phyloP scores from a whole-genome alignment of 2,888 invertebrate genomes.

The Idaea aversata region DNA sequence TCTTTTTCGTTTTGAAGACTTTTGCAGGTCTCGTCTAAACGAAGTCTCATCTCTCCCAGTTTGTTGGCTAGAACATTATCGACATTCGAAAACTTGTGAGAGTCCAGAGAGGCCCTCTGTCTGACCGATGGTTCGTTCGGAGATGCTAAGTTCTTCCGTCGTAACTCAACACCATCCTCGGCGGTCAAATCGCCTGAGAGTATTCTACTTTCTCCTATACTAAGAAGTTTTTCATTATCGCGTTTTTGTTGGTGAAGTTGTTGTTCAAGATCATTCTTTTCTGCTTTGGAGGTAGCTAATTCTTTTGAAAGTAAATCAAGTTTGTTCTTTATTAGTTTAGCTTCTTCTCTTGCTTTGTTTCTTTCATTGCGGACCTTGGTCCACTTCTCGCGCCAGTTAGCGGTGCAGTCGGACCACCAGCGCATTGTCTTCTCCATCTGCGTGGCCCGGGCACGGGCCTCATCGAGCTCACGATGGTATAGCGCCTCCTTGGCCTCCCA shows the following conservation, averaged over 20 bases:
- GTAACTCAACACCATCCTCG: conserved; percentile 68
- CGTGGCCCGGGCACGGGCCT: conserved; percentile 94
- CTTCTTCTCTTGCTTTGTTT: conserved; percentile 95
- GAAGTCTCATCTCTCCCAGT: conserved; percentile 59
- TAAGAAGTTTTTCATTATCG: conserved; percentile 89
- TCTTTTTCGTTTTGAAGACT: conserved; percentile 67
- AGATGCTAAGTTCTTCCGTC: conserved; percentile 59
- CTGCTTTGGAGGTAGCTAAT: conserved; percentile 85
- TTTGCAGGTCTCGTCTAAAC: conserved; percentile 65
- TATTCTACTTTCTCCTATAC: conserved; percentile 69
- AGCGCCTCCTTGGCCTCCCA: conserved; percentile 89
- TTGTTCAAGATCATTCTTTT: conserved; percentile 88
- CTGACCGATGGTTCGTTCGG: conserved; percentile 56
- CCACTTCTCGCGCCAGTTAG: conserved; percentile 99
- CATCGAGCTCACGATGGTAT: conserved; percentile 91
- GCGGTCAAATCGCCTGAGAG: conserved; percentile 59
- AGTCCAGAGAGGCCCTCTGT: conserved; percentile 70
- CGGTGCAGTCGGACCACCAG: conserved; percentile 99
- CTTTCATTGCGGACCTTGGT: conserved; percentile 94
- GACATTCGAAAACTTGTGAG: conserved; percentile 70
- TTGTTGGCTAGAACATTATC: conserved; percentile 69
- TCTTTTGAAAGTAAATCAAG: conserved; percentile 90
- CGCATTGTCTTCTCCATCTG: conserved; percentile 99
- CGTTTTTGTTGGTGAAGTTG: conserved; percentile 88
- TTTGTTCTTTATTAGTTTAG: conserved; percentile 89